Evolutionary conservation across 2,797 vertebrate genomes (phyloP), one percentile per base, ranked within the genome.

Genomic region (Hyperoplus immaculatus): DNA sequence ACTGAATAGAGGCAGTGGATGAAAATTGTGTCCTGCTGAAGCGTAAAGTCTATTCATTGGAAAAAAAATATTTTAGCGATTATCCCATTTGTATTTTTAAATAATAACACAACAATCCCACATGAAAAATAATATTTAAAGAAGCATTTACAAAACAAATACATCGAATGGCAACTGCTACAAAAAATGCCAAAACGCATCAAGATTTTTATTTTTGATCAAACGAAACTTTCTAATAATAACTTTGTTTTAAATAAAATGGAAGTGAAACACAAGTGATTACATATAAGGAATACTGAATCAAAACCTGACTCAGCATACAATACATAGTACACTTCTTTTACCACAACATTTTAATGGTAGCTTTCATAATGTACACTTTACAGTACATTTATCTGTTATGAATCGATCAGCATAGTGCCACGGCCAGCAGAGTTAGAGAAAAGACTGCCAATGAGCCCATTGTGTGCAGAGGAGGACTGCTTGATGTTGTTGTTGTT

Each of bases 391-490:
- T 61, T 46, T n/a, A 50, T 61, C 6, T 57, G 3, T 47, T 90
- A 89, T 14, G 63, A 42, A 43, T 75, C 57, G 4, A 42, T 21
- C 54, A 89, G 68, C 59, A 81, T 79, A 57, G 82, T 53, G 49
- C 65, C 3, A 85, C 10, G 62, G 86, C 60, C 54, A 91, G 21
- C 14, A 93, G 41, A 18, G 71, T 75, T 12, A 91, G 41, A 10
- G 67, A 71, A 51, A 91, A 62, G 29, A 87, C 29, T 36, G 65
- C 69, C 69, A 86, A 16, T 14, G 75, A 75, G 47, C 75, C 50
- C 21, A 73, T 2, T 10, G 80, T 76, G 11, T 39, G 59, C 8
- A 0, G 57, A 72, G 69, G 56, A 38, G 76, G 36, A 57, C 86
- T 79, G 68, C 69, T 51, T 76, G 87, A 82, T 51, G 29, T 2